Percentiles rank a stretch among this genome's conserved stretches.
These are phyloP conservation scores for Seira sanloemensis DNA, from an alignment of 2,888 invertebrate genomes.

Conservation along the genomic window DNA sequence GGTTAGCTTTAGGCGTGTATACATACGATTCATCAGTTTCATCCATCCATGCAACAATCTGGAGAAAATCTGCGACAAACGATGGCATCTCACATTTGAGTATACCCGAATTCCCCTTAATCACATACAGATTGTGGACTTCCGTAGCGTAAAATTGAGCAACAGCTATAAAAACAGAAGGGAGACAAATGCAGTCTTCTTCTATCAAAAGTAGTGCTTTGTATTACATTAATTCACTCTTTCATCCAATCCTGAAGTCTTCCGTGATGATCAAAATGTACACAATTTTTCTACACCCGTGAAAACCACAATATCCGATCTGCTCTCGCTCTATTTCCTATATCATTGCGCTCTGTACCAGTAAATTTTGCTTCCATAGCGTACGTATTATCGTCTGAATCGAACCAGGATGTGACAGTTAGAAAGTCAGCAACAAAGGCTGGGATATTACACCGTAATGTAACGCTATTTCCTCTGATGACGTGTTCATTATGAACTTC, in stretches of 20 bases:
- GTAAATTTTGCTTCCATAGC: conserved; percentile 54
- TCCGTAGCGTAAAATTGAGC: conserved; percentile 93
- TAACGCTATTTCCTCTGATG: conserved; percentile 90
- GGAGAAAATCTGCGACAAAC: conserved; percentile 77
- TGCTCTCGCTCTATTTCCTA: background rate
- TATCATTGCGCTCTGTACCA: conserved; percentile 26
- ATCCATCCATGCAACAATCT: conserved; percentile 75
- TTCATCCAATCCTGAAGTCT: too few relatives aligned
- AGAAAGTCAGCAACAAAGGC: conserved; percentile 92
- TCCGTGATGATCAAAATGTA: too few relatives aligned
- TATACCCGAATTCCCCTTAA: conserved; percentile 76
- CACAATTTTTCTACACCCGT: too few relatives aligned
- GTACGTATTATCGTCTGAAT: conserved; percentile 79
- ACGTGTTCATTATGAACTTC: conserved; percentile 94
- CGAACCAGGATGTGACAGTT: conserved; percentile 88
- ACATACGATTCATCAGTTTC: conserved; percentile 76
- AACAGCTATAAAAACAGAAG: conserved; percentile 80
- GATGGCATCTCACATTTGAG: conserved; percentile 77
- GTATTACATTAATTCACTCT: too few relatives aligned
- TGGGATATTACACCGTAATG: conserved; percentile 92
- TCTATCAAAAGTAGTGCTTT: background rate
- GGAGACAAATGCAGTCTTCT: background rate
- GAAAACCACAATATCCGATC: background rate
- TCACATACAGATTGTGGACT: conserved; percentile 86
- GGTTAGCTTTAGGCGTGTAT: conserved; percentile 57